Conservation (phyloP, 2,888 invertebrate species). For the Drosophila diplacantha region DNA sequence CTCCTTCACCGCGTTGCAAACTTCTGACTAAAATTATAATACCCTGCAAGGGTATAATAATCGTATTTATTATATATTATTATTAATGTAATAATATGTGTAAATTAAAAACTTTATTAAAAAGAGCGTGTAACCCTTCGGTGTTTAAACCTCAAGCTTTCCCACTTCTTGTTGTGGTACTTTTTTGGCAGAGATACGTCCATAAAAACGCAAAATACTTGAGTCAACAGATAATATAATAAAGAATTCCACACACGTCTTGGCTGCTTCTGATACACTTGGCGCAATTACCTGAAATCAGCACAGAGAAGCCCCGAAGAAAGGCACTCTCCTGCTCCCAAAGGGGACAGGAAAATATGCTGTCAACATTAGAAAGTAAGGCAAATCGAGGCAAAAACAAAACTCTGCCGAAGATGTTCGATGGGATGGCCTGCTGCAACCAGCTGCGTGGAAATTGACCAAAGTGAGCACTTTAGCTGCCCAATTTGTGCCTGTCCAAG, state of each 20-base stretch:
- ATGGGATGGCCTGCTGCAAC: slow-evolving; percentile 42
- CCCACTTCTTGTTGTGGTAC: neutral
- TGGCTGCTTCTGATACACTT: slow-evolving; percentile 26
- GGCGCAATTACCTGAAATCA: slow-evolving; percentile 24
- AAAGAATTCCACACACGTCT: slow-evolving; percentile 60
- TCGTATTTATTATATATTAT: too few relatives aligned
- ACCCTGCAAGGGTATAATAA: too few relatives aligned
- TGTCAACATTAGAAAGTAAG: slow-evolving; percentile 63
- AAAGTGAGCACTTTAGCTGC: slow-evolving; percentile 67
- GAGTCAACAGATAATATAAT: slow-evolving; percentile 40
- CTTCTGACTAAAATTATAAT: too few relatives aligned
- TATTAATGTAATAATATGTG: too few relatives aligned
- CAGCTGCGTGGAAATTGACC: slow-evolving; percentile 57
- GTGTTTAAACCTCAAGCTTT: neutral
- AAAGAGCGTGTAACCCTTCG: slow-evolving; percentile 3
- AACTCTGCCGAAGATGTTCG: slow-evolving; percentile 58
- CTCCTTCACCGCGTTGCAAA: too few relatives aligned
- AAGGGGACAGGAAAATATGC: slow-evolving; percentile 46
- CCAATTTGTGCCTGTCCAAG: slow-evolving; percentile 59
- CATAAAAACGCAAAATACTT: slow-evolving; percentile 36
- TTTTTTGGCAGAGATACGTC: slow-evolving; percentile 33
- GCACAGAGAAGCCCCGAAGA: slow-evolving; percentile 19
- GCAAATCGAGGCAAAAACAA: slow-evolving; percentile 44
- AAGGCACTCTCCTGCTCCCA: slow-evolving; percentile 36
- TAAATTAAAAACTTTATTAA: neutral